Evolutionary conservation across 2,888 invertebrate species (phyloP).

Genomic region (Oscheius sp.): DNA sequence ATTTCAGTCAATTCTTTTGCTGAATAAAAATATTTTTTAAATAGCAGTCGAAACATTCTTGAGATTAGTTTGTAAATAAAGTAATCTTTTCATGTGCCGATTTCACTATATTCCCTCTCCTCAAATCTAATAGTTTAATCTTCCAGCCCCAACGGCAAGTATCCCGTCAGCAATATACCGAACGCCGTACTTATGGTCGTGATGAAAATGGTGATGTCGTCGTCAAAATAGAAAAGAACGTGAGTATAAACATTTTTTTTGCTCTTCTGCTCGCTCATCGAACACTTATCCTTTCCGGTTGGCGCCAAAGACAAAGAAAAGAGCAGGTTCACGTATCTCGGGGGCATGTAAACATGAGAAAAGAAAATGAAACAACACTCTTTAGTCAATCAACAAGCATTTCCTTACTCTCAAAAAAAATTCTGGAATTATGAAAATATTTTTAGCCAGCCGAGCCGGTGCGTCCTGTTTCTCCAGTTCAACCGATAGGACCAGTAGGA

Average conservation of each 20-base stretch:
- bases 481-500: slow-evolving; percentile 55
- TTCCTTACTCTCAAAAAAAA: slow-evolving; percentile 16
- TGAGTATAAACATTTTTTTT: slow-evolving; percentile 30
- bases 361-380: slow-evolving; percentile 1
- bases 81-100: no score
- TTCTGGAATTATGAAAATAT: neutral
- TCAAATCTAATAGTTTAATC: neutral
- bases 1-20: no score
- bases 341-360: neutral
- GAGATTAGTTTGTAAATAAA: no score
- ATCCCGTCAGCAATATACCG: slow-evolving; percentile 63
- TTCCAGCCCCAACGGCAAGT: slow-evolving; percentile 63
- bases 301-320: slow-evolving; percentile 9
- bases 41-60: no score
- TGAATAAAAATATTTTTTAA: no score
- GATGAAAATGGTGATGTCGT: slow-evolving; percentile 68
- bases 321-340: neutral
- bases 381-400: neutral
- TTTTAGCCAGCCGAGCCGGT: slow-evolving; percentile 67
- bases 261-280: no score
- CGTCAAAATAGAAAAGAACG: slow-evolving; percentile 65
- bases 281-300: slow-evolving; percentile 1
- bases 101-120: no score
- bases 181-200: slow-evolving; percentile 62
- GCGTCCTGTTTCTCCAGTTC: slow-evolving; percentile 61